Conservation (phyloP, 2,113 vertebrate genomes). For the Triplophysa dalaica region DNA sequence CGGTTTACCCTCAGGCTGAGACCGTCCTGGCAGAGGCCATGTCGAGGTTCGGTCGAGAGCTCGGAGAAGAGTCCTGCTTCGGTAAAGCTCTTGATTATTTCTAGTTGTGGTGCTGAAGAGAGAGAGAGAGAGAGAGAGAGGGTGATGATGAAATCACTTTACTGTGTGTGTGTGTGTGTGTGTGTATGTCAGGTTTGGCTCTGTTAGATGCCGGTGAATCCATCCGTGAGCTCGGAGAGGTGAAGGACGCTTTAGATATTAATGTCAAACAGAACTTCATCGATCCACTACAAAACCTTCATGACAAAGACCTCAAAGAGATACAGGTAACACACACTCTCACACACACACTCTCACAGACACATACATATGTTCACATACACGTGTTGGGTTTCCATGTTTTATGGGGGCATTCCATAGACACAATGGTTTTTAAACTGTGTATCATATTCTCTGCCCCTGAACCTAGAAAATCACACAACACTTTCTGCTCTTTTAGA, state of each 20-base stretch:
- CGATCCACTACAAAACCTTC: conserved; percentile 95
- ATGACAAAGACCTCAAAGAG: conserved; percentile 97
- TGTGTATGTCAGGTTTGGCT: conserved; percentile 76
- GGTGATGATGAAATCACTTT: too few species aligned
- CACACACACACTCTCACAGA: neutral
- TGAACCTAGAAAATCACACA: too few species aligned
- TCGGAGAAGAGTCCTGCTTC: conserved; percentile 93
- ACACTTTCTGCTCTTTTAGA: too few species aligned
- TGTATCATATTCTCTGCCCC: too few species aligned
- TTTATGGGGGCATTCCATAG: too few species aligned
- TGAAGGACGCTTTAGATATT: conserved; percentile 95
- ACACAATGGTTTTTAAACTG: too few species aligned
- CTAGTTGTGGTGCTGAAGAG: too few species aligned
- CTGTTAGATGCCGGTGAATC: conserved; percentile 88
- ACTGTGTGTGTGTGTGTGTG: neutral
- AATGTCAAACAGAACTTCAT: conserved; percentile 99
- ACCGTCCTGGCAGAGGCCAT: conserved; percentile 89
- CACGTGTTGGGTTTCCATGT: too few species aligned
- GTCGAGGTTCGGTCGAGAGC: conserved; percentile 88
- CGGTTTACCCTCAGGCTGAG: conserved; percentile 93
- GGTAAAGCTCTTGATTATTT: conserved; percentile 69
- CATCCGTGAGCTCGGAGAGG: conserved; percentile 92
- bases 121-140: too few species aligned
- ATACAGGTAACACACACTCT: conserved; percentile 81
- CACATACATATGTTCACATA: too few species aligned